A percentile compares a stretch with the other conserved stretches of the same genome.
These are phyloP conservation scores for Blomia tropicalis DNA, from an alignment of 2,888 invertebrate species.

Conservation along the genomic window DNA sequence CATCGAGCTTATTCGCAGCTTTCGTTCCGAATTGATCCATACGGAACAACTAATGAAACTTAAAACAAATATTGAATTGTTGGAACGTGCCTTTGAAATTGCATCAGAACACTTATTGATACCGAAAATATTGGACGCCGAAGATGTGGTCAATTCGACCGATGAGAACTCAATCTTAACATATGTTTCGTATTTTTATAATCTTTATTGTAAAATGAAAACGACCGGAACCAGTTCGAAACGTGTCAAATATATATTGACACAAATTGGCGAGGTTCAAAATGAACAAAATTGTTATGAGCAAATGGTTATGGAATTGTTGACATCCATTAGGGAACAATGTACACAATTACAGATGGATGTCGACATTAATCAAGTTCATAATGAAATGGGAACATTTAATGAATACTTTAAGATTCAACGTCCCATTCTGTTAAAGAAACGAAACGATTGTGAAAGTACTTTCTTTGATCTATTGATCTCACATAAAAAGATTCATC, in stretches of 20 bases:
- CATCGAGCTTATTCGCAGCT: constrained; percentile 83
- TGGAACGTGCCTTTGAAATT: constrained; percentile 70
- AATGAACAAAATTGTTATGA: constrained; percentile 77
- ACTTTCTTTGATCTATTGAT: background rate
- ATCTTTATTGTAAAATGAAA: constrained; percentile 2
- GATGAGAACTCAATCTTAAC: constrained; percentile 98
- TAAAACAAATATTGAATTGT: constrained; percentile 68
- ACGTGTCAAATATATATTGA: constrained; percentile 49
- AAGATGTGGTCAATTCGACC: constrained; percentile 79
- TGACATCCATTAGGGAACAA: constrained; percentile 83
- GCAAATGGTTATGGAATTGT: constrained; percentile 58
- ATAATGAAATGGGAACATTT: background rate
- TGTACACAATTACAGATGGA: constrained; percentile 33
- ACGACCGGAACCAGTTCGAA: background rate
- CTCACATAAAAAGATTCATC: background rate
- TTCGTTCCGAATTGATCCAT: constrained; percentile 83
- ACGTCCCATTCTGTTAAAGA: background rate
- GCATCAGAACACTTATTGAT: constrained; percentile 86
- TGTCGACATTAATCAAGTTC: background rate
- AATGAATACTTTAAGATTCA: background rate
- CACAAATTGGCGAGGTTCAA: constrained; percentile 87
- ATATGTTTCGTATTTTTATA: constrained; percentile 90
- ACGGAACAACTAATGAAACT: constrained; percentile 78
- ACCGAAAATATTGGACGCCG: constrained; percentile 78
- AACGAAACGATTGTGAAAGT: constrained; percentile 5